phyloP scores from a whole-genome alignment of 1,140 invertebrate genomes.

The Lanistes nyassanus region DNA sequence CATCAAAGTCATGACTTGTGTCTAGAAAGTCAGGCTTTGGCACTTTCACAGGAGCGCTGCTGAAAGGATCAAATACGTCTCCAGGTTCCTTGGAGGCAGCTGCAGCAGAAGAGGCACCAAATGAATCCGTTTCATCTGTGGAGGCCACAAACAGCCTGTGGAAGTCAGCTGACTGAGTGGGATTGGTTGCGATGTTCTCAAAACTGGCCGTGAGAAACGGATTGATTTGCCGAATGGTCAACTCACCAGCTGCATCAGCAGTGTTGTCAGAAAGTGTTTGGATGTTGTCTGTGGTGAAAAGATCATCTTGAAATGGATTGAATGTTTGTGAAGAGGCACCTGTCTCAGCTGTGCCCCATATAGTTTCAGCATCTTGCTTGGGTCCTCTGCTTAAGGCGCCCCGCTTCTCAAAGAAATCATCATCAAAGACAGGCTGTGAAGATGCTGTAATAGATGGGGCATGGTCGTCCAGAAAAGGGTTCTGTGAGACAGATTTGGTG shows the following conservation, averaged over 20 bases:
- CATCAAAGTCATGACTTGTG: neutral
- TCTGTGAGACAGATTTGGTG: neutral
- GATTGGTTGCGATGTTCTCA: constrained; percentile 35
- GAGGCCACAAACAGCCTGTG: constrained; percentile 27
- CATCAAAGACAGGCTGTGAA: constrained; percentile 42
- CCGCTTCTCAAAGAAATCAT: constrained; percentile 50
- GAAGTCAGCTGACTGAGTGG: constrained; percentile 19
- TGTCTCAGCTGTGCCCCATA: constrained; percentile 30
- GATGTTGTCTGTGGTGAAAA: constrained; percentile 44
- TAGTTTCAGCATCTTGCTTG: constrained; percentile 26
- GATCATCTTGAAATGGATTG: constrained; percentile 60
- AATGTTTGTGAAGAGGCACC: constrained; percentile 12
- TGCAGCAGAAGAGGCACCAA: constrained; percentile 12
- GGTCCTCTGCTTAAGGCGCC: neutral
- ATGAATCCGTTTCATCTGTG: neutral
- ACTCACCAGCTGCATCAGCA: constrained; percentile 8
- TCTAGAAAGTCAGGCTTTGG: constrained; percentile 2
- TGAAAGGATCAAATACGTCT: constrained; percentile 31
- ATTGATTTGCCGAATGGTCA: constrained; percentile 29
- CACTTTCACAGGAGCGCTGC: constrained; percentile 1
- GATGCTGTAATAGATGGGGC: neutral
- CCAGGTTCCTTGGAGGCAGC: neutral
- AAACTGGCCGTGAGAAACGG: constrained; percentile 49
- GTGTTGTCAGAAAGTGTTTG: constrained; percentile 7
- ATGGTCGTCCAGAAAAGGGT: constrained; percentile 26